Base-by-base conservation (phyloP, 1,140 invertebrate genomes). In the Rhopalosiphum maidis region DNA sequence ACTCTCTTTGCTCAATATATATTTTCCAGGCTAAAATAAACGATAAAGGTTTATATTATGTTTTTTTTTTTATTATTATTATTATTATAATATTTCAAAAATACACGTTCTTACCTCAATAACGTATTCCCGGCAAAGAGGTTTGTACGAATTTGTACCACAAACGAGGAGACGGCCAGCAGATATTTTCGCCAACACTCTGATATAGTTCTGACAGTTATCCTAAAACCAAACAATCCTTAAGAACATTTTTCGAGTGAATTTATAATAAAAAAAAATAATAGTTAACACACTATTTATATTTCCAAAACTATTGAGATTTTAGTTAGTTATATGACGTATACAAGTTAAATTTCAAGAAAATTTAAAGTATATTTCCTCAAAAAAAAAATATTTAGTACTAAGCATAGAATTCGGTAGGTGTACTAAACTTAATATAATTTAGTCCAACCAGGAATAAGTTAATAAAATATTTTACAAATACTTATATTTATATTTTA, bases 61-160 rank as follows among this genome's bases (percentile, higher is more conserved):
- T 35, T 51, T 51, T 51, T 18, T 51, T 18, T 51, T 51, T 18
- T 51, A 51, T 51, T 51, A 43, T 88, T 15, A 96, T 48, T 89
- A 35, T 89, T 51, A 91, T 91, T 18, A 55, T 77, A n/a, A 82
- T 54, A 15, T 90, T 25, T 23, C 0, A 83, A 37, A 43, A 86
- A 18, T 54, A 77, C 90, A 37, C 5, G 90, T 68, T 30, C 25
- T 96, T 95, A 96, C 96, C 95, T 96, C 95, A 93, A 96, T 95
- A 37, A 95, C 94, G 95, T 98, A 98, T 94, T 97, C 96, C 91
- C 98, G 96, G 96, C 99, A 99, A 90, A 97, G 96, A 4, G 99
- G 99, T 95, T 99, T 99, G 96, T 98, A 99, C 15, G 99, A 98
- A 95, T 99, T 99, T 48, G 99, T 99, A 37, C 99, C 99, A 95